Base-by-base conservation (phyloP, 2,797 vertebrate genomes). In the Oreortyx pictus region DNA sequence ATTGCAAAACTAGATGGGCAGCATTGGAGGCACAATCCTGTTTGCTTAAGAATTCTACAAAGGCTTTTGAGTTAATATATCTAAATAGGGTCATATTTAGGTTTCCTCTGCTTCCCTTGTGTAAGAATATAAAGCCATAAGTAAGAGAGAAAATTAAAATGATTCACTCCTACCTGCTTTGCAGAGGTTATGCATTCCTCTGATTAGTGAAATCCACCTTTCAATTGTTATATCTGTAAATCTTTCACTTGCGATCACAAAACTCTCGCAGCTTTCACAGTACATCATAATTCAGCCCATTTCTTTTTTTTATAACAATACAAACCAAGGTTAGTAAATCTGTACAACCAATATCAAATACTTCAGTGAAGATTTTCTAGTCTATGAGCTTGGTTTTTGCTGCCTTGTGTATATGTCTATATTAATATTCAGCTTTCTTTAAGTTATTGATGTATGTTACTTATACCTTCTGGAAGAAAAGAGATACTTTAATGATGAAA, bases 51-150 rank as follows among this genome's bases (percentile, higher is more conserved):
- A 94, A 92, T 99, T 97, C 98, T 96, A 97, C 97, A 98, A 96
- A 97, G 97, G 95, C 98, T 97, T 97, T 97, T 98, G 97, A 97
- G 98, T 98, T 98, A 98, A 98, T 98, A 98, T 98, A 97, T 98
- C 97, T 98, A 98, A 98, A 98, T 98, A 98, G 98, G 98, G 98
- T 99, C 98, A 98, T 97, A 97, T 98, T 98, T 98, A 97, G 97
- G 97, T 98, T 98, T 97, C 97, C 95, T 94, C 75, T 89, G 47
- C 72, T 82, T 93, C 81, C 97, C 93, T 92, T 90, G 47, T 19
- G 5, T 92, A 90, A 83, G 56, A 89, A 92, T 86, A 82, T 87
- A 92, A 92, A 96, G 44, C 73, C 43, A 33, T 92, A 88, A 96
- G 91, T 86, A 92, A 93, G 49, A 67, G 61, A 81, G 50, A 89